Conservation (phyloP, 2,888 invertebrate genomes). For the Nemurella pictetii region DNA sequence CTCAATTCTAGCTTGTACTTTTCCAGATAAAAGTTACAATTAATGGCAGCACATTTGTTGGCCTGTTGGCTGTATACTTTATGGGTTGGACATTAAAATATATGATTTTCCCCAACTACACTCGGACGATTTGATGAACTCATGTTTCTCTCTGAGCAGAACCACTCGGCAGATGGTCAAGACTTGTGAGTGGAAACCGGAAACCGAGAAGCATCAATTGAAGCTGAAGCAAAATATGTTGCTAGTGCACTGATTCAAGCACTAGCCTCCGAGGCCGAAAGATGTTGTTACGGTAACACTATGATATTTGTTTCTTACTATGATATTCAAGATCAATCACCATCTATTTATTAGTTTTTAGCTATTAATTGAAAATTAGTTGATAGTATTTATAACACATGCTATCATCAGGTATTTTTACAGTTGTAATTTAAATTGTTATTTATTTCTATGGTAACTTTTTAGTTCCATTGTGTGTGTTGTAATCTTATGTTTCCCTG, state of each 20-base stretch:
- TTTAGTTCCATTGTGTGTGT: too few species aligned
- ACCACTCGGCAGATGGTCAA: too few species aligned
- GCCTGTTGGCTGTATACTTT: neutral
- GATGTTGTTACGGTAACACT: too few species aligned
- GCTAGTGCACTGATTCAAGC: neutral
- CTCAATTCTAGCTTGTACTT: neutral
- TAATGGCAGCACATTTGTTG: neutral
- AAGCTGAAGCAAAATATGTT: neutral
- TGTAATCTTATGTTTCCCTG: too few species aligned
- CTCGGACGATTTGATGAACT: neutral
- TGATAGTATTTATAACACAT: too few species aligned
- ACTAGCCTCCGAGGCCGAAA: neutral
- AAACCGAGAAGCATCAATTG: neutral
- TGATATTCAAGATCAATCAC: neutral
- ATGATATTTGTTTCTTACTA: neutral
- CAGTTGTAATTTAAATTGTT: neutral
- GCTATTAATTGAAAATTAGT: too few species aligned
- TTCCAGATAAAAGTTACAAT: neutral
- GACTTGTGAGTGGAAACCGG: neutral
- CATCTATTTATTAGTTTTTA: too few species aligned
- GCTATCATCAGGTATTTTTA: neutral
- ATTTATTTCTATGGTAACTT: neutral
- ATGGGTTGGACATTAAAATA: neutral
- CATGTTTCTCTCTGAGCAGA: too few species aligned
- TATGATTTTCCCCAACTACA: neutral